Evolutionary conservation across 2,113 vertebrate species (phyloP).

Genomic region (Rhagologus leucostigma): DNA sequence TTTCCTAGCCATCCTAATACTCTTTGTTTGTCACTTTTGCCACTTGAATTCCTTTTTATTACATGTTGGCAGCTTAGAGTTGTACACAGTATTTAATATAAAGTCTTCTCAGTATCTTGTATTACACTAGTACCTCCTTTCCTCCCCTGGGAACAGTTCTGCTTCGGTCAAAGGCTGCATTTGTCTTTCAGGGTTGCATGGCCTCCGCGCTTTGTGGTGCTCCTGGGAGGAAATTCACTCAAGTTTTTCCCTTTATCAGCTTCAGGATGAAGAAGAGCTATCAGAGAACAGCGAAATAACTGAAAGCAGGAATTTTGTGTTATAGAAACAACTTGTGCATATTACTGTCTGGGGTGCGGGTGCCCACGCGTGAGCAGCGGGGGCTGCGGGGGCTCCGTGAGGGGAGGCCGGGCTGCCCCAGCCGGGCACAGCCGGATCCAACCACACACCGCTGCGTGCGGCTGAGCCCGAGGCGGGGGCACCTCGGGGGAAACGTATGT

Average conservation of each 20-base stretch:
- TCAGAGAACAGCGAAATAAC: neutral
- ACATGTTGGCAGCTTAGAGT: neutral
- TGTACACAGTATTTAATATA: neutral
- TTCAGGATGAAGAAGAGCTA: neutral
- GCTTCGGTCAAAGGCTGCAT: neutral
- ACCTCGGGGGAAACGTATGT: accelerated
- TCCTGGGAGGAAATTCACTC: neutral
- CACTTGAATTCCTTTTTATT: neutral
- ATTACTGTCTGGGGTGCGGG: accelerated
- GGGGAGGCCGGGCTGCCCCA: neutral
- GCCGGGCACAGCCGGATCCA: neutral
- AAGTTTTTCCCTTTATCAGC: neutral
- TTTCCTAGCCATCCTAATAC: neutral
- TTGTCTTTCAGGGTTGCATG: neutral
- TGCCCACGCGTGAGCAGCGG: accelerated
- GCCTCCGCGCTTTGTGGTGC: neutral
- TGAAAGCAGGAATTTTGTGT: neutral
- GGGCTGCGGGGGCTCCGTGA: neutral
- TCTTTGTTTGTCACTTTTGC: neutral
- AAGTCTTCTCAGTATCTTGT: neutral
- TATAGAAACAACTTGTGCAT: neutral
- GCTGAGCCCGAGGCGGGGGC: accelerated
- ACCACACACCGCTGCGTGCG: accelerated
- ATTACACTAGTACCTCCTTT: neutral
- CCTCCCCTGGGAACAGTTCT: neutral